A percentile compares a stretch with the other conserved stretches of the same genome.
These are phyloP conservation scores for Diploptera punctata DNA, from an alignment of 2,888 invertebrate genomes.

Conservation along the genomic window DNA sequence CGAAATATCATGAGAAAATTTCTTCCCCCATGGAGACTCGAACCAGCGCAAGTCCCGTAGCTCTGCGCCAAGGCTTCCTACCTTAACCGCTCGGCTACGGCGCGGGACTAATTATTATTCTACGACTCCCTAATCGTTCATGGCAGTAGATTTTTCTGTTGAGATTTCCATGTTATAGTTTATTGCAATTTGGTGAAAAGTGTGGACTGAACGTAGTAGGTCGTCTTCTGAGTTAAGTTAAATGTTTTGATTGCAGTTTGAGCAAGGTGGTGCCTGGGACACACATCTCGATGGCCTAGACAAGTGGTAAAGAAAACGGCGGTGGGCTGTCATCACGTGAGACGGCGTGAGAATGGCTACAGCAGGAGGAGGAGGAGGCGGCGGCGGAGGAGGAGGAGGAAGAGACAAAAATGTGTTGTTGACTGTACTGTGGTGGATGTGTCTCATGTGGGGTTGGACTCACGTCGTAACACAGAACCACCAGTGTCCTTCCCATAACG, in stretches of 20 bases:
- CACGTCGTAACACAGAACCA: slow-evolving; percentile 52
- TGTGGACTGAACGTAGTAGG: no score
- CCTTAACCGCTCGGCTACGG: no score
- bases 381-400: slow-evolving; percentile 11
- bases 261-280: slow-evolving; percentile 13
- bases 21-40: no score
- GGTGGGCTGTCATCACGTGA: background rate
- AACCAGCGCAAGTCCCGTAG: no score
- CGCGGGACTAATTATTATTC: no score
- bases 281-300: slow-evolving; percentile 12
- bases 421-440: slow-evolving; percentile 52
- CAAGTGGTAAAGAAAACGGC: background rate
- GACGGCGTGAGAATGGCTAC: slow-evolving; percentile 21
- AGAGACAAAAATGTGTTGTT: background rate
- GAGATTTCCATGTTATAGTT: no score
- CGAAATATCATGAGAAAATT: no score
- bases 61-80: no score
- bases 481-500: slow-evolving; percentile 76
- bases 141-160: no score
- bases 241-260: slow-evolving; percentile 17
- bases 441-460: slow-evolving; percentile 52
- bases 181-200: no score
- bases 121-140: no score
- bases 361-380: slow-evolving; percentile 11
- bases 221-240: no score